A percentile compares a stretch with the other conserved stretches of the same genome.
phyloP scores from a whole-genome alignment of 2,888 invertebrate genomes.

The Villa cingulata region DNA sequence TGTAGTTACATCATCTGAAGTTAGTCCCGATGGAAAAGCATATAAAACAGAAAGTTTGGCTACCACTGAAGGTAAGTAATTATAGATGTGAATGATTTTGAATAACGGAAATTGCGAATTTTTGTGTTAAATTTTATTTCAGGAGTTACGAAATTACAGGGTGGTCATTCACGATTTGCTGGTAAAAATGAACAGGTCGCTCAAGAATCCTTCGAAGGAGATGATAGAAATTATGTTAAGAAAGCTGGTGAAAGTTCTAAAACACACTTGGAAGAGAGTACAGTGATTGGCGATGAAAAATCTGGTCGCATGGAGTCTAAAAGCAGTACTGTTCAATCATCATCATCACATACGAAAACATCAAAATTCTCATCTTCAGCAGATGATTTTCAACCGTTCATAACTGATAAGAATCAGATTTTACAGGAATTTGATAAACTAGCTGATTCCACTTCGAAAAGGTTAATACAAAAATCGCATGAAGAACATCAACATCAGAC shows the following conservation, averaged over 20 bases:
- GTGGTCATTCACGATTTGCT: conserved; percentile 49
- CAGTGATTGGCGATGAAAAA: conserved; percentile 39
- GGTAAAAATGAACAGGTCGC: conserved; percentile 49
- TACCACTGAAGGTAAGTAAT: conserved; percentile 43
- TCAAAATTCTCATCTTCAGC: conserved; percentile 25
- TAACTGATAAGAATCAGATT: conserved; percentile 15
- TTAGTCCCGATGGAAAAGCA: conserved; percentile 50
- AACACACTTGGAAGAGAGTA: conserved; percentile 39
- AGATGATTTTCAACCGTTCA: conserved; percentile 14
- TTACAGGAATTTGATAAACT: conserved; percentile 6
- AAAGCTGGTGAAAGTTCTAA: conserved; percentile 37
- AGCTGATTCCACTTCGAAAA: not conserved
- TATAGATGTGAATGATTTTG: not conserved
- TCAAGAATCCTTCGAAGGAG: conserved; percentile 40
- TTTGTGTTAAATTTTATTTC: conserved; percentile 15
- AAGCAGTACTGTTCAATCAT: conserved; percentile 29
- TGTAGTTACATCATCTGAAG: conserved; percentile 47
- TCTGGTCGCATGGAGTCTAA: conserved; percentile 35
- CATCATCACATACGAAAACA: conserved; percentile 27
- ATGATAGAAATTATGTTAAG: conserved; percentile 41
- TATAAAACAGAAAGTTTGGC: conserved; percentile 46
- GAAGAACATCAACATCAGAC: conserved; percentile 16
- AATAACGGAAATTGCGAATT: not conserved
- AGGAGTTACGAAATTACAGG: conserved; percentile 48
- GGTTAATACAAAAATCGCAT: not conserved